These are phyloP conservation scores for Oryctes rhinoceros DNA, from an alignment of 1,140 invertebrate genomes.

Conservation along the genomic window DNA sequence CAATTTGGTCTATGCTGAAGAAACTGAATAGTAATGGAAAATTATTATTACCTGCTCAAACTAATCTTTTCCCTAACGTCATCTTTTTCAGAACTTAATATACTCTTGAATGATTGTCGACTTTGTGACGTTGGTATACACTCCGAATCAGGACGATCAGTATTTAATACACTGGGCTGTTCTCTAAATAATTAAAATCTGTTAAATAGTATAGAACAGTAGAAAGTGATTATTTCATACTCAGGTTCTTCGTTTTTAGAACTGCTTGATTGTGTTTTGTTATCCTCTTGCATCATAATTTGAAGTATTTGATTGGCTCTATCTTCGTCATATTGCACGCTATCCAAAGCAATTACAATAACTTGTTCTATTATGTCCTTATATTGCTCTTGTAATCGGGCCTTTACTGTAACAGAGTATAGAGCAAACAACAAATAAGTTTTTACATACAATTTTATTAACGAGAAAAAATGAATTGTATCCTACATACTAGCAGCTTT, in stretches of 20 bases:
- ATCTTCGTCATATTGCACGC: slow-evolving; percentile 83
- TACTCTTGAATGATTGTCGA: slow-evolving; percentile 57
- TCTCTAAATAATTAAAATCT: not conserved
- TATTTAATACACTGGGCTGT: not conserved
- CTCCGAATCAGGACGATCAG: not conserved
- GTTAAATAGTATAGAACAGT: not conserved
- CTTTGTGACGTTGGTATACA: slow-evolving; percentile 56
- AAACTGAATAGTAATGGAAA: no score
- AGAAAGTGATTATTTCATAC: not conserved
- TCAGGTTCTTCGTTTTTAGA: slow-evolving; percentile 16
- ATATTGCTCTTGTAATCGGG: slow-evolving; percentile 65
- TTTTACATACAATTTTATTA: not conserved
- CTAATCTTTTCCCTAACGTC: slow-evolving; percentile 20
- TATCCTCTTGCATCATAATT: slow-evolving; percentile 73
- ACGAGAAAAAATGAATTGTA: not conserved
- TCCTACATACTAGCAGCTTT: slow-evolving; percentile 73
- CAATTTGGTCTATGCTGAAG: no score
- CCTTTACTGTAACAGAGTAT: slow-evolving; percentile 38
- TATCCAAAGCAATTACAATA: slow-evolving; percentile 85
- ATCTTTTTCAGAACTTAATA: slow-evolving; percentile 55
- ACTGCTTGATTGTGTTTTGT: slow-evolving; percentile 45
- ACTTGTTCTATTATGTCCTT: slow-evolving; percentile 79
- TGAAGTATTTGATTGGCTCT: slow-evolving; percentile 79
- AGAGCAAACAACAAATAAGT: not conserved
- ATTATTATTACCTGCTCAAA: not conserved